phyloP scores from a whole-genome alignment of 2,888 invertebrate species.

The Xanthostigma xanthostigma region DNA sequence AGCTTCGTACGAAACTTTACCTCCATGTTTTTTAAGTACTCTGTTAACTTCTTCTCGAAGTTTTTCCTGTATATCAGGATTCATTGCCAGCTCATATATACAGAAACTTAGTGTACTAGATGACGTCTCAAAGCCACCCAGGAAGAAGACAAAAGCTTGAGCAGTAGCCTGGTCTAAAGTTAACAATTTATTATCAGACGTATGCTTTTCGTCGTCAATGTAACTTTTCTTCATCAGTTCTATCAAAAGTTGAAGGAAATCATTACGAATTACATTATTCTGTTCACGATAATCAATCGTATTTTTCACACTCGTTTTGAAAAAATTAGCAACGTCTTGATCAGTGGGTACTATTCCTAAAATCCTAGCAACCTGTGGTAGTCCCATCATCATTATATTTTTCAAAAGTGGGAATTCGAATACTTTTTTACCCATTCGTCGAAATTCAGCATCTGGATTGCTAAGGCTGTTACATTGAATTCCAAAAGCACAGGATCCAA shows the following conservation, averaged over 20 bases:
- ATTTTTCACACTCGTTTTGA: background rate
- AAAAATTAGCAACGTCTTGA: background rate
- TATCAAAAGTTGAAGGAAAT: background rate
- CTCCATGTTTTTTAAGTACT: slow-evolving; percentile 10
- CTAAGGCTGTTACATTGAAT: no score
- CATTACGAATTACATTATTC: background rate
- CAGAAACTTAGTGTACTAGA: slow-evolving; percentile 16
- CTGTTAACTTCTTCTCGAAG: slow-evolving; percentile 16
- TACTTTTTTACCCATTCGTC: background rate
- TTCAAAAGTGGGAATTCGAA: background rate
- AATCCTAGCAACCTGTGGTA: no score
- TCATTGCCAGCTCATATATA: slow-evolving; percentile 15
- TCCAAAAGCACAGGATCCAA: no score
- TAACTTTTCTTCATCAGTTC: background rate
- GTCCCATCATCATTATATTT: background rate
- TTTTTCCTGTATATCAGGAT: slow-evolving; percentile 16
- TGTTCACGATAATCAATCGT: background rate
- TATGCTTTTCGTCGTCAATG: background rate
- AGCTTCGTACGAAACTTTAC: slow-evolving; percentile 14
- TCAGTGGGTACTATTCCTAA: background rate
- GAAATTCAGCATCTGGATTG: no score
- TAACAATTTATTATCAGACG: background rate
- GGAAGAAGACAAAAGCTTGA: slow-evolving; percentile 7
- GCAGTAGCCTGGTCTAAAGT: slow-evolving; percentile 7
- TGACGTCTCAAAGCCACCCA: slow-evolving; percentile 19